Evolutionary conservation across 2,113 vertebrate species (phyloP).

Genomic region (Circaetus gallicus): DNA sequence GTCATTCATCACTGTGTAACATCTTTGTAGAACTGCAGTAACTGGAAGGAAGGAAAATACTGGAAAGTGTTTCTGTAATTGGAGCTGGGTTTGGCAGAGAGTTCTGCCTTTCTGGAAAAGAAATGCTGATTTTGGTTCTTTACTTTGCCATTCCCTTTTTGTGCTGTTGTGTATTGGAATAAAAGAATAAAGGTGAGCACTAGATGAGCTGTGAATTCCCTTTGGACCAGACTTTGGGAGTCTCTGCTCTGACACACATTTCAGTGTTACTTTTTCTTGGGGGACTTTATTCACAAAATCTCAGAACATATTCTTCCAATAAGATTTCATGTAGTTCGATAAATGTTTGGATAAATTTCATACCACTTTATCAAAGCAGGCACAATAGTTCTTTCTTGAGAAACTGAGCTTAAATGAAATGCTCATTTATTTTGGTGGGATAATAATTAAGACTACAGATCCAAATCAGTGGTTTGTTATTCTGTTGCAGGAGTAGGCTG

Average conservation of each 20-base stretch:
- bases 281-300: not conserved
- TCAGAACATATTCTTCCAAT: not conserved
- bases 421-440: not conserved
- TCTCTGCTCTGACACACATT: not conserved
- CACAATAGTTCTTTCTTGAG: not conserved
- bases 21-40: not conserved
- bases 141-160: not conserved
- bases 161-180: not conserved
- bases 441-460: conserved; percentile 14
- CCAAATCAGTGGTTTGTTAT: not conserved
- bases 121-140: not conserved
- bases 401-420: not conserved
- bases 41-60: not conserved
- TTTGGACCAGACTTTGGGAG: not conserved
- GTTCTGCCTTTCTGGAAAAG: not conserved
- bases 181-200: not conserved
- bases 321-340: not conserved
- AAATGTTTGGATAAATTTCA: conserved; percentile 20
- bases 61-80: not conserved
- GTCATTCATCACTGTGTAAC: not conserved
- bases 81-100: not conserved
- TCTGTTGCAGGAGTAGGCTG: not conserved
- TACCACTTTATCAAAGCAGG: not conserved
- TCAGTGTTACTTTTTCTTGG: not conserved
- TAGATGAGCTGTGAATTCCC: not conserved